A percentile compares a stretch with the other conserved stretches of the same genome.
phyloP scores from a whole-genome alignment of 2,888 invertebrate species.

The Molorchus minor region DNA sequence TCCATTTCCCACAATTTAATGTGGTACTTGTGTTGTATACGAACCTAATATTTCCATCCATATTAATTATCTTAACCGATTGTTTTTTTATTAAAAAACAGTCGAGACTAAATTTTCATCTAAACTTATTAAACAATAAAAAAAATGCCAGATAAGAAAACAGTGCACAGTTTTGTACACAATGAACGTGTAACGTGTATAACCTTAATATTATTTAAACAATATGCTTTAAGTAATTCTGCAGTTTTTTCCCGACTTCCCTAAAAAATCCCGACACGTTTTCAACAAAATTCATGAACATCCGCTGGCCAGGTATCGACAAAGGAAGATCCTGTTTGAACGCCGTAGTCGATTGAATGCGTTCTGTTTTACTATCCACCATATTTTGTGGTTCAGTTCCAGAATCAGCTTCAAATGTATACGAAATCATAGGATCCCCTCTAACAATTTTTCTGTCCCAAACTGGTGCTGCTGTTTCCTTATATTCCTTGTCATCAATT shows the following conservation, averaged over 20 bases:
- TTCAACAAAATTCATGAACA: conserved; percentile 19
- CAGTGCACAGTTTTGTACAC: too few species aligned
- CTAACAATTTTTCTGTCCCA: too few species aligned
- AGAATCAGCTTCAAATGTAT: conserved; percentile 17
- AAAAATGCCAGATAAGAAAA: background rate
- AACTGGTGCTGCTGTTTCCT: conserved; percentile 18
- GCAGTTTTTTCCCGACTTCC: conserved; percentile 19
- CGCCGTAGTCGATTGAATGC: background rate
- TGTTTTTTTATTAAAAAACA: too few species aligned
- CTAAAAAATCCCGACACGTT: conserved; percentile 28
- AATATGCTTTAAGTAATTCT: conserved; percentile 18
- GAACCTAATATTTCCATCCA: too few species aligned
- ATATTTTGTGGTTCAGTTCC: conserved; percentile 13
- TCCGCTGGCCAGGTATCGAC: conserved; percentile 19
- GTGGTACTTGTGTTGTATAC: too few species aligned
- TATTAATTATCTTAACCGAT: conserved; percentile 16
- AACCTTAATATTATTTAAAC: too few species aligned
- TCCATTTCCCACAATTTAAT: too few species aligned
- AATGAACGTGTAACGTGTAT: too few species aligned
- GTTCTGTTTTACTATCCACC: conserved; percentile 8
- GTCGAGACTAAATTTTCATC: background rate
- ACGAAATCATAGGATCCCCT: conserved; percentile 17
- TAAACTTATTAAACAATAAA: conserved; percentile 2
- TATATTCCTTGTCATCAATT: background rate
- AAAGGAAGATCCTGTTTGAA: background rate